A percentile compares a stretch with the other conserved stretches of the same genome.
phyloP scores from a whole-genome alignment of 1,140 invertebrate genomes.

The Spodoptera frugiperda region DNA sequence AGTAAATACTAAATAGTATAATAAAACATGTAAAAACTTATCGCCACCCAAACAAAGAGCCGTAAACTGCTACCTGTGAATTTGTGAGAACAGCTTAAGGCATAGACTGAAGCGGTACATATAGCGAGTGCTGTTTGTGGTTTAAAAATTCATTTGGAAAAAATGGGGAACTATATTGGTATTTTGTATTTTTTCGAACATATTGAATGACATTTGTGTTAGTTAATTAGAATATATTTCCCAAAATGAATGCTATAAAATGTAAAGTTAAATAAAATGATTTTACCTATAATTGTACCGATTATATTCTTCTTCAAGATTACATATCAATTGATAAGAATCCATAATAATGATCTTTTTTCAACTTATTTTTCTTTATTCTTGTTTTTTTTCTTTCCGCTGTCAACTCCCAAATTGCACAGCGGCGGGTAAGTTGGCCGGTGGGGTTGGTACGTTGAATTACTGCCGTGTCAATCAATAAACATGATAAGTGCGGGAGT shows the following conservation, averaged over 20 bases:
- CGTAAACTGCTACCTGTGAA: conserved; percentile 66
- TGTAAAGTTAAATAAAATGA: too few species aligned
- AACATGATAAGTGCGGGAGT: conserved; percentile 83
- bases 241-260: too few species aligned
- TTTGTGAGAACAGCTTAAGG: conserved; percentile 49
- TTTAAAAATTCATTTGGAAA: too few species aligned
- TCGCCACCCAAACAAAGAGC: conserved; percentile 68
- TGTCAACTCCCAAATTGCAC: conserved; percentile 32
- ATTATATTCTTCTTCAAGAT: too few species aligned
- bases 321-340: too few species aligned
- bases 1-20: conserved; percentile 49
- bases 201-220: neutral
- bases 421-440: conserved; percentile 51
- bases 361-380: neutral
- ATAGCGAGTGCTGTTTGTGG: neutral
- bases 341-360: too few species aligned
- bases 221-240: neutral
- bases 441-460: conserved; percentile 72
- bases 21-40: conserved; percentile 61
- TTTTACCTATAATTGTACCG: too few species aligned
- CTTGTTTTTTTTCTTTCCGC: conserved; percentile 20
- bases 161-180: too few species aligned
- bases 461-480: conserved; percentile 84
- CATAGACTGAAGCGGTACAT: conserved; percentile 44
- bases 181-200: neutral